phyloP scores from a whole-genome alignment of 2,888 invertebrate species.

The Protonemura montana region DNA sequence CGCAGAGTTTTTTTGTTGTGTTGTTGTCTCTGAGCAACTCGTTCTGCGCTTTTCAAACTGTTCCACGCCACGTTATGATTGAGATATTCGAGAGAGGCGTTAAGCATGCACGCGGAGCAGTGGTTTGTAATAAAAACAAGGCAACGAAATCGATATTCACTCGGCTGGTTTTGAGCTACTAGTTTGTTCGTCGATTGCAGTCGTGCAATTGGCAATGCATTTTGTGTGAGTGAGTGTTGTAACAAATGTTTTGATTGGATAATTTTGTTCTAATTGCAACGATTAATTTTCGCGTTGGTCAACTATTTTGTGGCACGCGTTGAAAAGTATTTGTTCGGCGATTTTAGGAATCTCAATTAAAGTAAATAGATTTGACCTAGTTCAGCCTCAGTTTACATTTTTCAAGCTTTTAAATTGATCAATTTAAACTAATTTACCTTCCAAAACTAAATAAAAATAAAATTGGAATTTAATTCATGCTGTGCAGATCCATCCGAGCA shows the following conservation, averaged over 20 bases:
- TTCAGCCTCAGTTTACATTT: background rate
- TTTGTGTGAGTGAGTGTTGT: background rate
- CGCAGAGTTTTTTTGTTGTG: slow-evolving; percentile 15
- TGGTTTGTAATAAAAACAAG: background rate
- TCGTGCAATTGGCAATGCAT: background rate
- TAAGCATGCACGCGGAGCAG: background rate
- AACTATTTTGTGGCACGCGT: background rate
- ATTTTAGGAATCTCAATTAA: background rate
- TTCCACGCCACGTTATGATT: slow-evolving; percentile 7
- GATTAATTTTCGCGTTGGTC: background rate
- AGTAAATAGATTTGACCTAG: background rate
- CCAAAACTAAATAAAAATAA: no score
- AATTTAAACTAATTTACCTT: background rate
- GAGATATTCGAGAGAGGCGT: background rate
- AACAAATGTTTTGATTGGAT: background rate
- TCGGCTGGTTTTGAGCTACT: background rate
- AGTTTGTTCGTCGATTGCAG: background rate
- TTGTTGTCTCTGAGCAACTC: slow-evolving; percentile 1
- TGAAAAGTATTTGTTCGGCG: background rate
- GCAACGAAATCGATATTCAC: background rate
- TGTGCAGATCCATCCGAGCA: background rate
- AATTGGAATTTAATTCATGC: background rate
- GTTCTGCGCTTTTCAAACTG: slow-evolving; percentile 21
- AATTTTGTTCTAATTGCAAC: background rate
- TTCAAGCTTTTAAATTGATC: background rate